Conservation (phyloP, 2,113 vertebrate species). For the Cryptomyrus ogoouensis region DNA sequence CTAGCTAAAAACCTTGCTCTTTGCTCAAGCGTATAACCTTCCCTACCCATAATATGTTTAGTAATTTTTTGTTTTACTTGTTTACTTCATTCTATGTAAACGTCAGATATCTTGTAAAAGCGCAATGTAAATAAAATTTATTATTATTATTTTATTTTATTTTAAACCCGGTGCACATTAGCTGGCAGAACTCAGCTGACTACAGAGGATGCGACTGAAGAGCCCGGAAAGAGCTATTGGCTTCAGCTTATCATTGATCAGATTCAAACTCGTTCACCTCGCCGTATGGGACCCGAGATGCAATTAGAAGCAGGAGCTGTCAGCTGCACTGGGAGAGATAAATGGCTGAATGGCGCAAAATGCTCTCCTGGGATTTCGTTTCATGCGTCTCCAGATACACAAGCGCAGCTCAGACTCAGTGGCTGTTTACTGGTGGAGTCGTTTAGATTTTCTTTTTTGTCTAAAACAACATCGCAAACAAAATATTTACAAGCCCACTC, state of each 20-base stretch:
- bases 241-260: neutral
- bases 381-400: neutral
- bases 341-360: neutral
- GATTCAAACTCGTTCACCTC: neutral
- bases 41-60: no score
- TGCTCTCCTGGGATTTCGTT: neutral
- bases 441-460: neutral
- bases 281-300: neutral
- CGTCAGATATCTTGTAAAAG: no score
- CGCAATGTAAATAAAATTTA: no score
- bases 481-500: constrained; percentile 5
- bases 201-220: neutral
- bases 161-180: neutral
- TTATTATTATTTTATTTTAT: no score
- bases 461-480: neutral
- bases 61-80: no score
- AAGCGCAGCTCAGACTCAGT: neutral
- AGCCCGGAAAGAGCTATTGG: neutral
- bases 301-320: neutral
- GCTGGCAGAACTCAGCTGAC: neutral
- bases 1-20: no score
- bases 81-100: no score
- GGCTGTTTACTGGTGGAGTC: neutral
- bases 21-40: no score
- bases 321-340: neutral